A percentile compares a stretch with the other conserved stretches of the same genome.
phyloP scores from a whole-genome alignment of 2,797 vertebrate species.

The Enteromius viviparus region DNA sequence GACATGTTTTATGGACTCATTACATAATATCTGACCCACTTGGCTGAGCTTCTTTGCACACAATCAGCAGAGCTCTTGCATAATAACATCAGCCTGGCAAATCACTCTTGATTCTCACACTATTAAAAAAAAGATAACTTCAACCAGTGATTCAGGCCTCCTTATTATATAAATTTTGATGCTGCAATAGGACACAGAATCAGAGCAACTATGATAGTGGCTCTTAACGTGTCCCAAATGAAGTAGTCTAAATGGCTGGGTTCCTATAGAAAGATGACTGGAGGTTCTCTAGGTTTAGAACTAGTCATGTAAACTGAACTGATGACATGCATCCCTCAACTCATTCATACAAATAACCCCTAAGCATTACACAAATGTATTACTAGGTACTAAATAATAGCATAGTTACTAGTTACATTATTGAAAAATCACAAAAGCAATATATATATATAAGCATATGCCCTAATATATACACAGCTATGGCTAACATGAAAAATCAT shows the following conservation, averaged over 20 bases:
- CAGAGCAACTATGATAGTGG: not conserved
- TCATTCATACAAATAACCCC: not conserved
- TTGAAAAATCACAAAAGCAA: not conserved
- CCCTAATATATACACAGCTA: not conserved
- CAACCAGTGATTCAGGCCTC: not conserved
- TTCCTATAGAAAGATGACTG: not conserved
- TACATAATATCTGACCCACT: conserved; percentile 29
- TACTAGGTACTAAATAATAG: not conserved
- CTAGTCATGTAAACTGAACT: not conserved
- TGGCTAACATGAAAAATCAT: no score
- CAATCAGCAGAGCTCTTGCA: conserved; percentile 23
- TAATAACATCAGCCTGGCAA: conserved; percentile 9
- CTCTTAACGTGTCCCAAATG: not conserved
- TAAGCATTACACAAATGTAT: not conserved
- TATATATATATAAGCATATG: not conserved
- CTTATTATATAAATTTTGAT: not conserved
- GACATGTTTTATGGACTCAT: not conserved
- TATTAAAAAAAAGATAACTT: not conserved
- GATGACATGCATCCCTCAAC: not conserved
- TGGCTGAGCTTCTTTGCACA: conserved; percentile 7
- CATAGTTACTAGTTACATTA: not conserved
- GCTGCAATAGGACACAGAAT: not conserved
- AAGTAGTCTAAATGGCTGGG: not conserved
- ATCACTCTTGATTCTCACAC: conserved; percentile 6
- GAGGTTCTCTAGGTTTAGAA: not conserved